These are phyloP conservation scores for Sminthurinus aureus DNA, from an alignment of 2,888 invertebrate species.

Conservation along the genomic window DNA sequence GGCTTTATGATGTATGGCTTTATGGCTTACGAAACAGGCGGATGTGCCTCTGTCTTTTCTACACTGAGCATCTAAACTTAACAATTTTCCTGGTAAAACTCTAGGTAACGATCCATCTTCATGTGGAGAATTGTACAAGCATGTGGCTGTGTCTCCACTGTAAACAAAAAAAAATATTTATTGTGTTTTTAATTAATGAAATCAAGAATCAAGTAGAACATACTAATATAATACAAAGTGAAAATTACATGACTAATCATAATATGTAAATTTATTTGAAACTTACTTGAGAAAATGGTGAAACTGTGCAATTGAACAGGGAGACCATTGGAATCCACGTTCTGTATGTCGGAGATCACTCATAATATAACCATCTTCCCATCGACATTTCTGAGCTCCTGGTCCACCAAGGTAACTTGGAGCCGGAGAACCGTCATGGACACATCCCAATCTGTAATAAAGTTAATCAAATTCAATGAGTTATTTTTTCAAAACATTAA, in stretches of 20 bases:
- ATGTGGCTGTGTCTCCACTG: slow-evolving; percentile 94
- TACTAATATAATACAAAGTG: too few relatives aligned
- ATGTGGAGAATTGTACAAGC: slow-evolving; percentile 90
- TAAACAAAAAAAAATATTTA: slow-evolving; percentile 21
- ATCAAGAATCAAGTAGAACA: too few relatives aligned
- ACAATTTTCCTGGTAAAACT: slow-evolving; percentile 85
- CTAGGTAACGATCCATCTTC: slow-evolving; percentile 90
- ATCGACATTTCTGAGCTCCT: slow-evolving; percentile 91
- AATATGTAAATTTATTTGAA: not conserved
- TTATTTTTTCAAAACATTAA: not conserved
- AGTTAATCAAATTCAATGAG: slow-evolving; percentile 6
- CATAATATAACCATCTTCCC: slow-evolving; percentile 97
- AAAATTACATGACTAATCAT: not conserved
- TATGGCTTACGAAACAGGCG: slow-evolving; percentile 74
- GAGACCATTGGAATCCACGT: slow-evolving; percentile 93
- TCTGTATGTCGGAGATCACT: slow-evolving; percentile 92
- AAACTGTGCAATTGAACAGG: slow-evolving; percentile 91
- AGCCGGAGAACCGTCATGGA: slow-evolving; percentile 95
- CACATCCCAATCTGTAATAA: slow-evolving; percentile 81
- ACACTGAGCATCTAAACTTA: slow-evolving; percentile 91
- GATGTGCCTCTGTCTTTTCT: slow-evolving; percentile 91
- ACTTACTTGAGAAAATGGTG: slow-evolving; percentile 93
- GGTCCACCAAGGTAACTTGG: slow-evolving; percentile 94
- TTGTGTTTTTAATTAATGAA: slow-evolving; percentile 19
- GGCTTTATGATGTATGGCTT: slow-evolving; percentile 1